Conservation (phyloP, 2,888 invertebrate genomes). For the Drosophila austrosaltans region DNA sequence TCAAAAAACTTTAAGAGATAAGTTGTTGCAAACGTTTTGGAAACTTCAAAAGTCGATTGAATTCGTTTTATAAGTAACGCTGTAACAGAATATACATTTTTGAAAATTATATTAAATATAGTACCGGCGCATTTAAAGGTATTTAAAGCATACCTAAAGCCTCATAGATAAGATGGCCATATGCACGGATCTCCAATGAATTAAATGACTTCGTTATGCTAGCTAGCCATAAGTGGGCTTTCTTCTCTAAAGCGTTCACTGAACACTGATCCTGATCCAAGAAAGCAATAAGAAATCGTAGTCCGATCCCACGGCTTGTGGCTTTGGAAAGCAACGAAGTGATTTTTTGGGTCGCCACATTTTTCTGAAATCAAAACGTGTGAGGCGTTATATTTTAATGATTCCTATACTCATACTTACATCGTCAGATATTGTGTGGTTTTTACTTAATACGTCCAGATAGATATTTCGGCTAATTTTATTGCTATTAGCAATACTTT, state of each 20-base stretch:
- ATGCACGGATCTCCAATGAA: slow-evolving; percentile 38
- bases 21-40: slow-evolving; percentile 49
- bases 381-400: neutral
- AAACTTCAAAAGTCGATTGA: slow-evolving; percentile 35
- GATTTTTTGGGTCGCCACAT: slow-evolving; percentile 30
- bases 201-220: slow-evolving; percentile 44
- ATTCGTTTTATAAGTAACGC: slow-evolving; percentile 47
- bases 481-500: slow-evolving; percentile 25
- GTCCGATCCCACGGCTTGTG: slow-evolving; percentile 41
- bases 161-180: slow-evolving; percentile 51
- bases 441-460: slow-evolving; percentile 23
- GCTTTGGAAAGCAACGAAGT: slow-evolving; percentile 36
- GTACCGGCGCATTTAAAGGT: neutral
- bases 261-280: slow-evolving; percentile 28
- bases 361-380: slow-evolving; percentile 3
- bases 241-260: slow-evolving; percentile 30
- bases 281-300: slow-evolving; percentile 46
- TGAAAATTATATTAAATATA: neutral
- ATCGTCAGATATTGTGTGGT: slow-evolving; percentile 10
- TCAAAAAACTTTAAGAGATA: slow-evolving; percentile 45
- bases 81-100: slow-evolving; percentile 28
- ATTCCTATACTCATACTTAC: neutral
- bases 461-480: slow-evolving; percentile 30
- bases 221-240: slow-evolving; percentile 42
- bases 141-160: slow-evolving; percentile 44